Evolutionary conservation across 1,140 invertebrate species (phyloP), one percentile per base, ranked within the genome.

Genomic region (Teleopsis dalmanni): DNA sequence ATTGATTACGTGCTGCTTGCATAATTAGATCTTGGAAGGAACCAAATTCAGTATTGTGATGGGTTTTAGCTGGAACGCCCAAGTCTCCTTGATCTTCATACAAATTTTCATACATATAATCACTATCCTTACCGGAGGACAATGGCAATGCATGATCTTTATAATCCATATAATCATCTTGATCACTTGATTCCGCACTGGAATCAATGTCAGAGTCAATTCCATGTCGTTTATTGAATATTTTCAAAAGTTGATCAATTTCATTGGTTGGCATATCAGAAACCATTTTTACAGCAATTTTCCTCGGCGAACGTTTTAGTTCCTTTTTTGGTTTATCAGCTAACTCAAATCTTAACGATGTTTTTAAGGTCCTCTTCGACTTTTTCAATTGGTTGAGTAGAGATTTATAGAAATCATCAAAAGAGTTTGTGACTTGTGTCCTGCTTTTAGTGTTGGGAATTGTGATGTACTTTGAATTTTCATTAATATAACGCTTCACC

Each of bases 281-380:
- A 9, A 65, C 60, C 62, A 65, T 65, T 45, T 55, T 60, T 2
- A 65, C 57, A 18, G 60, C 58, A 18, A 65, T 65, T 51, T 62
- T 65, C 1, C 62, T 52, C 1, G 60, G 59, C 3, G 53, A 33
- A 19, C 62, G 55, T 14, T 60, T 65, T 8, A 56, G 33, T 2
- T 55, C 31, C 18, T 60, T 60, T 4, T 26, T 21, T 4, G 59
- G 38, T 27, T 43, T 54, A 21, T 65, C 58, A 19, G 50, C 55
- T 22, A 65, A 33, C 31, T 65, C 62, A 11, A 65, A 62, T 18
- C 60, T 62, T 5, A 65, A 41, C 0, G 62, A 60, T 2, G 62
- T 65, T 18, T 65, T 65, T 10, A 65, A 45, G 45, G 50, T 55
- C 0, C 53, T 45, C 33, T 56, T 60, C 14, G 62, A 54, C 1